Percentiles rank a stretch among this genome's conserved stretches.
Evolutionary conservation across 2,797 vertebrate species (phyloP).

Genomic region (Gymnopithys bicolor): DNA sequence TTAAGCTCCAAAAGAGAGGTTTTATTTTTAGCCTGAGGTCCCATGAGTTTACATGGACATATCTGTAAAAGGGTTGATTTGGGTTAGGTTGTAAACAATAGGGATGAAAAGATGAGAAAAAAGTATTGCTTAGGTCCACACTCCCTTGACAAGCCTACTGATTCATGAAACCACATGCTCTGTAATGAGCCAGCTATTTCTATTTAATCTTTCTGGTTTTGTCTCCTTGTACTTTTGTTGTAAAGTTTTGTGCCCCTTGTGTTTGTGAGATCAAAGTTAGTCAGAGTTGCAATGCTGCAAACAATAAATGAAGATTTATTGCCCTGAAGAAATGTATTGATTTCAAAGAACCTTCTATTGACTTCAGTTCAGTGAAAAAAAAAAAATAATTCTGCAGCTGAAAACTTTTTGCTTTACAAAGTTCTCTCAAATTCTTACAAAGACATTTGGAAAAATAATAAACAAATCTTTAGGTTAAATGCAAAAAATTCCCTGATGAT

Average conservation of each 20-base stretch:
- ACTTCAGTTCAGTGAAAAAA: background rate
- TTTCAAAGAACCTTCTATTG: slow-evolving; percentile 9
- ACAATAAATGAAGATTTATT: slow-evolving; percentile 6
- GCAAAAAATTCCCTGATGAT: background rate
- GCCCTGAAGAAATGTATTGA: slow-evolving; percentile 10
- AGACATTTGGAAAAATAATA: slow-evolving; percentile 29
- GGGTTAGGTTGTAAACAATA: background rate
- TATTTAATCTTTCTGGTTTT: background rate
- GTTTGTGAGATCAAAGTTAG: background rate
- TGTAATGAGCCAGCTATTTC: background rate
- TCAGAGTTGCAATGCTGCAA: background rate
- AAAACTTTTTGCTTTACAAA: background rate
- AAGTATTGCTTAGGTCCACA: background rate
- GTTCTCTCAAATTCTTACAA: background rate
- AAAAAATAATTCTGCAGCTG: background rate
- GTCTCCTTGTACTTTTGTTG: background rate
- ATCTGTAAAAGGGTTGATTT: background rate
- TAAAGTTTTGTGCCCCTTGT: background rate
- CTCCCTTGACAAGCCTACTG: background rate
- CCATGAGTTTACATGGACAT: background rate
- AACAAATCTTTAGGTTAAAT: slow-evolving; percentile 13
- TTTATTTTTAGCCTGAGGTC: background rate
- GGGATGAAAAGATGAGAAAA: background rate
- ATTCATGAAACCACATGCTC: background rate
- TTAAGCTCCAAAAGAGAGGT: background rate